phyloP scores from a whole-genome alignment of 2,797 vertebrate species.

The Loris lydekkerianus region DNA sequence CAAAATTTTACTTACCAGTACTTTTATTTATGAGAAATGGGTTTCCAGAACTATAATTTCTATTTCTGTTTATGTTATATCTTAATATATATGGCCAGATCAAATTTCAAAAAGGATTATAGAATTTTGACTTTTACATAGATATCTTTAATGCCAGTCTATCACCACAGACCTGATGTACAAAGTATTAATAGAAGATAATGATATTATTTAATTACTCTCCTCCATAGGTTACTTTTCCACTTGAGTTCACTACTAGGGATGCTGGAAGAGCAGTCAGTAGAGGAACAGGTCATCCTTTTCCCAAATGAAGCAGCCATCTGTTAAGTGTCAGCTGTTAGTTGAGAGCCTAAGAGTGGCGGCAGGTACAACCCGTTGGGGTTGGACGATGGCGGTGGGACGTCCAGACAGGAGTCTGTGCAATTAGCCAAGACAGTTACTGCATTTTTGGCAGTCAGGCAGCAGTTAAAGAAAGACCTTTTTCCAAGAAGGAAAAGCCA shows the following conservation, averaged over 20 bases:
- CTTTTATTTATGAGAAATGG: conserved; percentile 52
- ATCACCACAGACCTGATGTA: neutral
- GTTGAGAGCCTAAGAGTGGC: neutral
- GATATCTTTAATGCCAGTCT: conserved; percentile 7
- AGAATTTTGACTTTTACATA: neutral
- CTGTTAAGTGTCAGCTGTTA: neutral
- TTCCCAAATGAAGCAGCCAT: neutral
- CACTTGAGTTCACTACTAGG: neutral
- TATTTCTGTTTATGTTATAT: neutral
- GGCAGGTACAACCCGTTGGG: neutral
- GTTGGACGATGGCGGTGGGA: neutral
- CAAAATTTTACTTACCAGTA: neutral
- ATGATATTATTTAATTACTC: neutral
- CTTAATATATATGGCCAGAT: neutral
- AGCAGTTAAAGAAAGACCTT: conserved; percentile 86
- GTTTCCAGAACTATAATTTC: conserved; percentile 53
- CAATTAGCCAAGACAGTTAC: conserved; percentile 79
- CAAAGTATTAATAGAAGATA: neutral
- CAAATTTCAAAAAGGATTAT: neutral
- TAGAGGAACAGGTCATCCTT: neutral
- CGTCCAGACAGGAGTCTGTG: conserved; percentile 50
- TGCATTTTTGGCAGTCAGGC: conserved; percentile 85
- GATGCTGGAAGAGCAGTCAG: neutral
- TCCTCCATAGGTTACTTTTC: neutral
- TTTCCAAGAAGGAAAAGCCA: conserved; percentile 85